These are phyloP conservation scores for Cryptus armator DNA, from an alignment of 2,888 invertebrate genomes.

Conservation along the genomic window DNA sequence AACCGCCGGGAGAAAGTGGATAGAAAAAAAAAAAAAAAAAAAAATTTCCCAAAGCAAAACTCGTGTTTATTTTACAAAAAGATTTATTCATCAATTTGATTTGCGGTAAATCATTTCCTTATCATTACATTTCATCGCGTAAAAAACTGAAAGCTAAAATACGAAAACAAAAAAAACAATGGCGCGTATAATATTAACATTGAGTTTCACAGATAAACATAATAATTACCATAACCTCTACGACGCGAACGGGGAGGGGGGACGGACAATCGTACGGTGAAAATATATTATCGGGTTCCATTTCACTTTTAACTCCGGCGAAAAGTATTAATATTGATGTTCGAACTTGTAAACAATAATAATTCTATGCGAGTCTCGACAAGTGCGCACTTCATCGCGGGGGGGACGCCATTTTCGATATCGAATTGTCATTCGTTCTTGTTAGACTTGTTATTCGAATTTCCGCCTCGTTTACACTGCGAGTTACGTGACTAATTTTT, in stretches of 20 bases:
- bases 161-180: no score
- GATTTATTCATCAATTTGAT: no score
- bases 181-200: slow-evolving; percentile 43
- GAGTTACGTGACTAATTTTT: slow-evolving; percentile 14
- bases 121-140: no score
- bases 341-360: background rate
- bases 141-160: no score
- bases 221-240: no score
- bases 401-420: slow-evolving; percentile 4
- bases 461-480: background rate
- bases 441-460: slow-evolving; percentile 26
- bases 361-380: slow-evolving; percentile 8
- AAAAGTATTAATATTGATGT: background rate
- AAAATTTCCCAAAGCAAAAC: background rate
- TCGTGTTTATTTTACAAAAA: slow-evolving; percentile 1
- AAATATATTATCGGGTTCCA: background rate
- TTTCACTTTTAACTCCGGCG: background rate
- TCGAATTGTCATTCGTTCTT: slow-evolving; percentile 19
- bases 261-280: background rate
- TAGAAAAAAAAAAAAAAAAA: background rate
- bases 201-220: no score
- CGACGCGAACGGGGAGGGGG: background rate
- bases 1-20: background rate
- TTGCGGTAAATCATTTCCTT: no score
- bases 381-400: background rate